Percentiles rank a stretch among this genome's conserved stretches.
These are phyloP conservation scores for Embiotoca jacksoni DNA, from an alignment of 2,113 vertebrate species.

Conservation along the genomic window DNA sequence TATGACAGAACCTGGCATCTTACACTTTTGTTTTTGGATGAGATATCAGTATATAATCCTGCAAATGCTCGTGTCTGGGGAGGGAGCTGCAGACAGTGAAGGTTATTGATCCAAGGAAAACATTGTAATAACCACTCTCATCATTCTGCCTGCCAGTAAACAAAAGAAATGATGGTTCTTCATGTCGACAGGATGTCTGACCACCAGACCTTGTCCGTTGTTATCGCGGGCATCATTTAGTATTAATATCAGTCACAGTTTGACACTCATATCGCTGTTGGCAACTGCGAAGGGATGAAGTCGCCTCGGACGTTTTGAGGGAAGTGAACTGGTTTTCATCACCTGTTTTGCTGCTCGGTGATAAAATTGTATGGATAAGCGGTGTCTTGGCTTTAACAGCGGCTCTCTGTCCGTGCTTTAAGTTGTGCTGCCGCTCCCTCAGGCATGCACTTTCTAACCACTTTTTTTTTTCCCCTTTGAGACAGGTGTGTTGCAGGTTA, in stretches of 20 bases:
- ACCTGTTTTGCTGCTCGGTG: conserved; percentile 12
- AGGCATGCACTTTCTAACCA: conserved; percentile 16
- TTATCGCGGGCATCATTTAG: conserved; percentile 21
- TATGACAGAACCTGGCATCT: neutral
- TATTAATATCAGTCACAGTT: conserved; percentile 32
- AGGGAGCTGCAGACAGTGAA: conserved; percentile 17
- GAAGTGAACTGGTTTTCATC: conserved; percentile 35
- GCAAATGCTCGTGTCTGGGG: neutral
- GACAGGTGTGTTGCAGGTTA: conserved; percentile 48
- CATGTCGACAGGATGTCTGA: conserved; percentile 8
- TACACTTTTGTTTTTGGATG: neutral
- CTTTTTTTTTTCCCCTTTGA: neutral
- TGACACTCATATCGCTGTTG: conserved; percentile 37
- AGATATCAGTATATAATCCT: conserved; percentile 2
- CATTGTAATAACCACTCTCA: conserved; percentile 34
- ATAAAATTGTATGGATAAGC: conserved; percentile 35
- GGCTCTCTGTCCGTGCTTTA: neutral
- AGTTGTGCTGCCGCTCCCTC: conserved; percentile 21
- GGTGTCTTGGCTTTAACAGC: conserved; percentile 1
- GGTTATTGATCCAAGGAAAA: conserved; percentile 45
- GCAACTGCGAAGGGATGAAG: conserved; percentile 35
- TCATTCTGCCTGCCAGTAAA: conserved; percentile 9
- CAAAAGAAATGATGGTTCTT: conserved; percentile 15
- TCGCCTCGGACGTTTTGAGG: conserved; percentile 9
- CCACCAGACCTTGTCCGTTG: neutral